Percentiles rank a stretch among this genome's conserved stretches.
Evolutionary conservation across 2,797 vertebrate genomes (phyloP).

Genomic region (Kryptolebias ocellatus): DNA sequence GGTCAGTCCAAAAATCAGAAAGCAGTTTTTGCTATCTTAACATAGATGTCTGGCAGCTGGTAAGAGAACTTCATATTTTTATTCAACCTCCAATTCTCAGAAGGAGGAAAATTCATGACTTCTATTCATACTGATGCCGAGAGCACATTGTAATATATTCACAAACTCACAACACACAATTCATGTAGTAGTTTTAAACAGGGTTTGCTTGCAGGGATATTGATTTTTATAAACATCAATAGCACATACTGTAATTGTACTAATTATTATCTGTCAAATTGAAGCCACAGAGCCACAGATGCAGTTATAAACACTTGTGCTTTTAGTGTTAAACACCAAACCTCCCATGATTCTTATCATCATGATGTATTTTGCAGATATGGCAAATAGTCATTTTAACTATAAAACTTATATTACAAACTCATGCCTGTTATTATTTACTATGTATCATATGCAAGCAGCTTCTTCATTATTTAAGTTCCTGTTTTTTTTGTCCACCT

Average conservation of each 20-base stretch:
- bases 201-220: background rate
- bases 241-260: background rate
- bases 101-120: conserved; percentile 17
- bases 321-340: background rate
- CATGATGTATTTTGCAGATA: background rate
- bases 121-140: conserved; percentile 21
- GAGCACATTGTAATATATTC: conserved; percentile 16
- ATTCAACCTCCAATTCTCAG: conserved; percentile 26
- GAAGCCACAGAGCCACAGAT: background rate
- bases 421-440: no score
- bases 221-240: no score
- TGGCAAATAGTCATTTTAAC: no score
- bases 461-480: no score
- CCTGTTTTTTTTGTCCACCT: no score
- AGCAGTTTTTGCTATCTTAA: conserved; percentile 53
- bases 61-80: conserved; percentile 28
- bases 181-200: background rate
- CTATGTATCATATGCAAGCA: no score
- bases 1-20: conserved; percentile 36
- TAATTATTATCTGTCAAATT: background rate
- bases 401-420: no score
- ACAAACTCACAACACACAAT: background rate
- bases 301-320: background rate
- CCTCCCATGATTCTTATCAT: background rate
- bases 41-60: conserved; percentile 43